These are phyloP conservation scores for Cathartes aura DNA, from an alignment of 2,113 vertebrate genomes.

Conservation along the genomic window DNA sequence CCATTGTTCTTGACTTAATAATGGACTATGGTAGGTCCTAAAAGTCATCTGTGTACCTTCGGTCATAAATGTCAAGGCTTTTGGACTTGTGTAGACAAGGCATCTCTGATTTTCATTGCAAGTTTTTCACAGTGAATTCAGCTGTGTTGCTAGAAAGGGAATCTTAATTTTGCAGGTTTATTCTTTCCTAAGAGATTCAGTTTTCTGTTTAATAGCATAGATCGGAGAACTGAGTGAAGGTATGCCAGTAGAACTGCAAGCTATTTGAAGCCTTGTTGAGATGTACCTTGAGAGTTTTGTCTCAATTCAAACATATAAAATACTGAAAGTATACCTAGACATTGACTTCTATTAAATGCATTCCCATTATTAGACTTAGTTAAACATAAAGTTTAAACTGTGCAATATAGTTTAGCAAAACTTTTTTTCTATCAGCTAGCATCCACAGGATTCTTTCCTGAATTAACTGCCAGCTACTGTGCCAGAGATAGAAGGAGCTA, in stretches of 20 bases:
- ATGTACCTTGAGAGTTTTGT: fast-evolving
- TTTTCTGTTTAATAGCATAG: neutral
- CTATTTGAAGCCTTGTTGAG: neutral
- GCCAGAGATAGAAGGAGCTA: neutral
- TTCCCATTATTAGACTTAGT: neutral
- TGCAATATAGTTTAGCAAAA: neutral
- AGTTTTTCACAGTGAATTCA: neutral
- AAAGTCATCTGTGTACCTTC: neutral
- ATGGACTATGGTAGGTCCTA: neutral
- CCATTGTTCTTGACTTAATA: neutral
- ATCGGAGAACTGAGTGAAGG: neutral
- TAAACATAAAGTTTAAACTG: neutral
- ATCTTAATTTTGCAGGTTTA: neutral
- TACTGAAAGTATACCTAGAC: neutral
- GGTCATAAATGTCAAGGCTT: neutral
- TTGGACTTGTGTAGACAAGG: neutral
- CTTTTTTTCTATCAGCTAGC: neutral
- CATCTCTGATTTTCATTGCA: neutral
- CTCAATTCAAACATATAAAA: neutral
- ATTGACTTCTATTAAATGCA: neutral
- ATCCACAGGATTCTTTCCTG: neutral
- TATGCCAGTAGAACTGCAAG: neutral
- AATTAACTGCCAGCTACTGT: neutral
- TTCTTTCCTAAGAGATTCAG: neutral
- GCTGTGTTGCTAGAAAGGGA: neutral